Evolutionary conservation across 2,113 vertebrate genomes (phyloP).

Genomic region (Ahaetulla prasina): DNA sequence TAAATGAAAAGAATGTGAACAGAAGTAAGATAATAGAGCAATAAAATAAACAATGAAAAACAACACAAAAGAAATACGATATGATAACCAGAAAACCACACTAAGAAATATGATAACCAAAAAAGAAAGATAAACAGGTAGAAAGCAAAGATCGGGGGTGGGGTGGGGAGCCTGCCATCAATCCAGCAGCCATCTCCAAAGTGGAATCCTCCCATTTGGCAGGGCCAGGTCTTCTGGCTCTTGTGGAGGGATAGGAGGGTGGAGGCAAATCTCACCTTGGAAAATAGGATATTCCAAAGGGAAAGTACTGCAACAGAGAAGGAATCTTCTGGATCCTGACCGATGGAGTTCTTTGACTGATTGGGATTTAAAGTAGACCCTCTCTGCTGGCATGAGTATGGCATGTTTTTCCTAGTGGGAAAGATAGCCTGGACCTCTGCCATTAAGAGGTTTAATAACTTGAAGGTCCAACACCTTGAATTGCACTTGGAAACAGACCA

Average conservation of each 20-base stretch:
- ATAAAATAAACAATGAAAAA: background rate
- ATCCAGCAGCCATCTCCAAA: background rate
- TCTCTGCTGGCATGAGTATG: background rate
- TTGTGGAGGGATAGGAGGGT: background rate
- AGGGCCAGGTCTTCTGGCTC: background rate
- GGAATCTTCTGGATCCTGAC: background rate
- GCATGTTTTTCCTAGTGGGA: background rate
- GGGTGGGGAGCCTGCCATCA: background rate
- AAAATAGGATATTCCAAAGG: background rate
- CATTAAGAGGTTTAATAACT: background rate
- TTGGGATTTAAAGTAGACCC: background rate
- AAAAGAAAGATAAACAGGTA: background rate
- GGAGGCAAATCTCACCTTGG: background rate
- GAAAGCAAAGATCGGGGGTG: background rate
- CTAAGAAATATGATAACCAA: background rate
- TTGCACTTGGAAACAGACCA: background rate
- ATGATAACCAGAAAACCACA: background rate
- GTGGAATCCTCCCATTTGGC: background rate
- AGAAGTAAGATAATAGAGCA: background rate
- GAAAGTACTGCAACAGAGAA: background rate
- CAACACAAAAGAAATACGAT: background rate
- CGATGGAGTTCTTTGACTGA: background rate
- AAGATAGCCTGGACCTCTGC: background rate
- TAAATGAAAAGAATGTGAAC: background rate
- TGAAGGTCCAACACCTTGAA: background rate